Conservation (phyloP, 2,888 invertebrate genomes). For the Melanchra persicariae region DNA sequence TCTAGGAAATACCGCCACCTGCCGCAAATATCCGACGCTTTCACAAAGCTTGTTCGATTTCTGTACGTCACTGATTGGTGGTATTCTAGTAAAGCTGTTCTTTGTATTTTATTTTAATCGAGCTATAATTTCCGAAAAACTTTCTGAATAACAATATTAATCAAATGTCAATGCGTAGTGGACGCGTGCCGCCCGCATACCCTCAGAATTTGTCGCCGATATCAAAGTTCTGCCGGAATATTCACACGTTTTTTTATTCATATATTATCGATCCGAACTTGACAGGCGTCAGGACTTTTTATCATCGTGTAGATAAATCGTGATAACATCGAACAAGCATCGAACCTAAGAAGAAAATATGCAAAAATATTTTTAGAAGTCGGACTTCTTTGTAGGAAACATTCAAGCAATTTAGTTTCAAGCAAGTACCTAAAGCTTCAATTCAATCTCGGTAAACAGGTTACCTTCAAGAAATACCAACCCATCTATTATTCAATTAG, state of each 20-base stretch:
- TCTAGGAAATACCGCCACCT: slow-evolving; percentile 28
- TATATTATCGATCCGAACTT: slow-evolving; percentile 20
- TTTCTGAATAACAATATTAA: slow-evolving; percentile 42
- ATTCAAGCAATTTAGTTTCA: no score
- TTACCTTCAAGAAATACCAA: slow-evolving; percentile 4
- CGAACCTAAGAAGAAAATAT: no score
- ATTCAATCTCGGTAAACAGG: not conserved
- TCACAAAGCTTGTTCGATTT: slow-evolving; percentile 2
- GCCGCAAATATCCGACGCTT: not conserved
- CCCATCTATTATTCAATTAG: slow-evolving; percentile 39
- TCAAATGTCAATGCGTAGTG: slow-evolving; percentile 52
- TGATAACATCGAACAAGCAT: not conserved
- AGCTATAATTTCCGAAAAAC: not conserved
- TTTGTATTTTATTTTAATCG: not conserved
- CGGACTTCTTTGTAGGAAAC: no score
- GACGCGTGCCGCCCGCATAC: slow-evolving; percentile 82
- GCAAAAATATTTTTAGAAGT: no score
- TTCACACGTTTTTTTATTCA: slow-evolving; percentile 70
- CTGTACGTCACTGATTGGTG: not conserved
- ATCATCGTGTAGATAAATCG: not conserved
- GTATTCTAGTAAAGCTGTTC: not conserved
- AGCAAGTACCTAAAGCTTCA: not conserved
- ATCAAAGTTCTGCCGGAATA: slow-evolving; percentile 35
- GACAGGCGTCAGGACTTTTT: not conserved
- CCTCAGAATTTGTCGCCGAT: slow-evolving; percentile 61